A percentile compares a stretch with the other conserved stretches of the same genome.
phyloP scores from a whole-genome alignment of 2,888 invertebrate species.

The Sesia apiformis region DNA sequence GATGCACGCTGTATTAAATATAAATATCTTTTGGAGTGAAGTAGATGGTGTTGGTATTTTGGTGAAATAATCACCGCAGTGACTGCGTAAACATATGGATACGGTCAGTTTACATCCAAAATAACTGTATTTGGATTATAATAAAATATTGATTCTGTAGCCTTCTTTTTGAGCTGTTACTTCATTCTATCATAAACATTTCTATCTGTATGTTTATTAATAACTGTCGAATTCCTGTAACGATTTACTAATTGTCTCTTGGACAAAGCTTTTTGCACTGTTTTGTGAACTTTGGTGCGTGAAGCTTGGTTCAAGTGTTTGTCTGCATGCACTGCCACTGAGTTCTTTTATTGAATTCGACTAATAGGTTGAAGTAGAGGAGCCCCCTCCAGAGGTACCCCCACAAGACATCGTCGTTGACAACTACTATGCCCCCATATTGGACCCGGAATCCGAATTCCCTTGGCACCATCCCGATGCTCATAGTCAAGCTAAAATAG shows the following conservation, averaged over 20 bases:
- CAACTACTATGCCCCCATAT: slow-evolving; percentile 44
- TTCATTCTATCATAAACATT: neutral
- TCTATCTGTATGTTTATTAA: slow-evolving; percentile 49
- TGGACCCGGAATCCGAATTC: slow-evolving; percentile 60
- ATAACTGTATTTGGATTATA: neutral
- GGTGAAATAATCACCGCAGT: slow-evolving; percentile 53
- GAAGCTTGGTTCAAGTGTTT: slow-evolving; percentile 57
- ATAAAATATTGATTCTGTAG: neutral
- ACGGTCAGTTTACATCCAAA: neutral
- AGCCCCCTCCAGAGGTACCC: slow-evolving; percentile 22
- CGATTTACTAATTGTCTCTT: slow-evolving; percentile 41
- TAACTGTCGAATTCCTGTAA: slow-evolving; percentile 12
- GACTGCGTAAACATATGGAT: slow-evolving; percentile 48
- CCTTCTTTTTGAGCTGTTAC: slow-evolving; percentile 4
- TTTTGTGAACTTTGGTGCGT: slow-evolving; percentile 26
- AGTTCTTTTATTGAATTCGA: slow-evolving; percentile 59
- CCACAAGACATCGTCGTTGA: slow-evolving; percentile 26
- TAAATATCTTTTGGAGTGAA: slow-evolving; percentile 30
- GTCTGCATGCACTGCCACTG: slow-evolving; percentile 59
- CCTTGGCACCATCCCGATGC: slow-evolving; percentile 60
- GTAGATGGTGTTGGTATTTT: slow-evolving; percentile 73
- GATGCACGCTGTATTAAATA: slow-evolving; percentile 32
- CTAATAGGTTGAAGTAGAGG: slow-evolving; percentile 60
- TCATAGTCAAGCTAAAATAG: slow-evolving; percentile 27
- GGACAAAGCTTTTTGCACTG: slow-evolving; percentile 57